A percentile compares a stretch with the other conserved stretches of the same genome.
Evolutionary conservation across 2,888 invertebrate genomes (phyloP).

Genomic region (Lasioglossum pauxillum): DNA sequence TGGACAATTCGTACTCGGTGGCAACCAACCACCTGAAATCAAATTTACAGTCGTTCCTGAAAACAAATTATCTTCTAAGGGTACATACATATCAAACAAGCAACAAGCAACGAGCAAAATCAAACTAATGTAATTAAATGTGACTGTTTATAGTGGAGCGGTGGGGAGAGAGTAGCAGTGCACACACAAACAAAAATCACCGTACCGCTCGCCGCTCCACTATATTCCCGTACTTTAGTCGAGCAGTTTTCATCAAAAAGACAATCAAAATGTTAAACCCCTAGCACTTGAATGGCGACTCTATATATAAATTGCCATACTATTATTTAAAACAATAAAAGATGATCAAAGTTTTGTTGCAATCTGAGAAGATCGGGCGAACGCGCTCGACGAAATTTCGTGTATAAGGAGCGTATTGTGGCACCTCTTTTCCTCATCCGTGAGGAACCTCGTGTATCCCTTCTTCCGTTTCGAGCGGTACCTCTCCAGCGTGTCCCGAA

Average conservation of each 20-base stretch:
- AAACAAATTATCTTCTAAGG: neutral
- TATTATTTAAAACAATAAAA: too few relatives aligned
- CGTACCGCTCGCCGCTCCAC: too few relatives aligned
- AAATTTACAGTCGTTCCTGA: neutral
- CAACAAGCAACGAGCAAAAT: too few relatives aligned
- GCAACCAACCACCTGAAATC: constrained; percentile 92
- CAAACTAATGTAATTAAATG: too few relatives aligned
- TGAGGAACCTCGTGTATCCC: constrained; percentile 88
- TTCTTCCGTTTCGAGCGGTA: constrained; percentile 85
- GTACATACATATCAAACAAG: too few relatives aligned
- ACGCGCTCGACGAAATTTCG: neutral
- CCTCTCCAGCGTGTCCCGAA: constrained; percentile 70
- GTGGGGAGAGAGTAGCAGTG: too few relatives aligned
- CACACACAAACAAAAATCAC: too few relatives aligned
- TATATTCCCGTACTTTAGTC: neutral
- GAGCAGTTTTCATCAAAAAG: neutral
- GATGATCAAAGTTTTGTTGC: neutral
- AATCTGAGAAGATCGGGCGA: neutral
- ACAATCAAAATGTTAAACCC: neutral
- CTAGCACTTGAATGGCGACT: too few relatives aligned
- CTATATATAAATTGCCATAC: too few relatives aligned
- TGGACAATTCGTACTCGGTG: constrained; percentile 89
- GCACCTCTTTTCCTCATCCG: constrained; percentile 90
- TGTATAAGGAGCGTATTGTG: neutral
- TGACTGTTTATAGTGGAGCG: too few relatives aligned